These are phyloP conservation scores for Rhodophaea formosa DNA, from an alignment of 2,888 invertebrate genomes.

Conservation along the genomic window DNA sequence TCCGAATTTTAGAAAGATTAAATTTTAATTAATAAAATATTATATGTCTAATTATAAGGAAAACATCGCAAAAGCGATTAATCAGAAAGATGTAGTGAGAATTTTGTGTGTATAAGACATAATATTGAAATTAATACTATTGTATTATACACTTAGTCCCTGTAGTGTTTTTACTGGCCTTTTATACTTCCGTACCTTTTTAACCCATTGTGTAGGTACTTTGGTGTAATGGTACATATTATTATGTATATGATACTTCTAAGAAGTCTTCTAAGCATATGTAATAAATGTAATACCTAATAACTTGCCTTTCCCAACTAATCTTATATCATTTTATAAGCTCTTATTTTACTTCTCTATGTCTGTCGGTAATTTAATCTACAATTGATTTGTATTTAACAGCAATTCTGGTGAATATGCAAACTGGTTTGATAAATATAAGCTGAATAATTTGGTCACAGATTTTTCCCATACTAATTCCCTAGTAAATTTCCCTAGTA, in stretches of 20 bases:
- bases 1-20: conserved; percentile 60
- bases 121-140: conserved; percentile 41
- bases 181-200: conserved; percentile 69
- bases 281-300: neutral
- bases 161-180: conserved; percentile 75
- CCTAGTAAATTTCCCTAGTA: too few species aligned
- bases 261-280: neutral
- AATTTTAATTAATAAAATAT: conserved; percentile 37
- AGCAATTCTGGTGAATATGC: too few species aligned
- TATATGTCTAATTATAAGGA: conserved; percentile 11
- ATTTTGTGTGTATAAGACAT: conserved; percentile 43
- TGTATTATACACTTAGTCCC: conserved; percentile 67
- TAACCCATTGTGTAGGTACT: conserved; percentile 41
- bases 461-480: too few species aligned
- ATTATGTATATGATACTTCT: conserved; percentile 6
- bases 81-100: conserved; percentile 75
- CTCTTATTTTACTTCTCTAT: neutral
- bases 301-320: neutral
- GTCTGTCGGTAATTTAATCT: too few species aligned
- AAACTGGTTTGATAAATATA: too few species aligned
- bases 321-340: neutral
- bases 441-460: too few species aligned
- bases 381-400: too few species aligned
- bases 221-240: conserved; percentile 20
- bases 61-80: conserved; percentile 45